phyloP scores from a whole-genome alignment of 2,888 invertebrate species.

The Pandemis corylana region DNA sequence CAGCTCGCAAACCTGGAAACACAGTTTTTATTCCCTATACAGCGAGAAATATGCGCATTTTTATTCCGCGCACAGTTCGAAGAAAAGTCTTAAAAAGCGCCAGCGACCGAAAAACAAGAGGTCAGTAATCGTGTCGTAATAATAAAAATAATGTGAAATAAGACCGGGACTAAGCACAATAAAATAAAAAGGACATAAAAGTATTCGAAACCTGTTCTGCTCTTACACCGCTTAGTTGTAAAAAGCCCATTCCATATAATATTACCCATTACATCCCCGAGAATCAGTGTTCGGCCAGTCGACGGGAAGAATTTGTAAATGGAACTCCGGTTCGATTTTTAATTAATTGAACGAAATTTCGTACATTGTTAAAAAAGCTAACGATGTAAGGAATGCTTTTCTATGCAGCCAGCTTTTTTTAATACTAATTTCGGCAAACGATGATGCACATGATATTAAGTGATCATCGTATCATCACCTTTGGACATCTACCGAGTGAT shows the following conservation, averaged over 20 bases:
- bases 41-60: constrained; percentile 29
- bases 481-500: too few relatives aligned
- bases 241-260: constrained; percentile 82
- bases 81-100: constrained; percentile 46
- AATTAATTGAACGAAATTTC: constrained; percentile 75
- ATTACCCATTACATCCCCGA: constrained; percentile 82
- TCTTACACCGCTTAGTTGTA: constrained; percentile 80
- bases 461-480: too few relatives aligned
- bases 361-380: constrained; percentile 45
- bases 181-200: constrained; percentile 76
- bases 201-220: constrained; percentile 77
- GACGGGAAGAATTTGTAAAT: constrained; percentile 72
- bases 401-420: constrained; percentile 3
- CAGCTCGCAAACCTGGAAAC: constrained; percentile 28
- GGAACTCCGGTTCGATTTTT: constrained; percentile 78
- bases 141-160: constrained; percentile 77
- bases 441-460: too few relatives aligned
- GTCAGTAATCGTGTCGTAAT: constrained; percentile 70
- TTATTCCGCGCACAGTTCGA: constrained; percentile 32
- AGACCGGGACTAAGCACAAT: constrained; percentile 74
- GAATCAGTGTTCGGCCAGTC: constrained; percentile 78
- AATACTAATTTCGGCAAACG: background rate
- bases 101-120: constrained; percentile 52
- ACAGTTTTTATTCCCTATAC: constrained; percentile 28
- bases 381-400: background rate